Base-by-base conservation (phyloP, 2,888 invertebrate species). In the Athalia rosae region DNA sequence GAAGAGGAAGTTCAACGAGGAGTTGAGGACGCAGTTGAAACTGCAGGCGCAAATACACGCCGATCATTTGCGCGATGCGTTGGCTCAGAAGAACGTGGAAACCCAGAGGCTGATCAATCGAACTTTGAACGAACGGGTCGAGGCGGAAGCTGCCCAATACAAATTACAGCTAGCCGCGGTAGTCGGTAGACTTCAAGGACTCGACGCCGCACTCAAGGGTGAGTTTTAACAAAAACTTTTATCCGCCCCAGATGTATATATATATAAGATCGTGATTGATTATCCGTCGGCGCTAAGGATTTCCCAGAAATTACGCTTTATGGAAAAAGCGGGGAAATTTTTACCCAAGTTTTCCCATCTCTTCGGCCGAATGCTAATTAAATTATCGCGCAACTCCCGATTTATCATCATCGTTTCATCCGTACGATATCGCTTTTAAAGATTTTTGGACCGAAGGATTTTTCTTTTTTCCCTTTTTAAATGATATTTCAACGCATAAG, bases 11-110 rank as follows among this genome's bases (percentile, higher is more conserved):
- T 85, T 94, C 45, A 95, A 97, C 85, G 92, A 92, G 67, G 95
- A 95, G 79, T 89, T 98, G 77, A 93, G 95, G 63, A 92, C 93
- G 11, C 95, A 97, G 85, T 89, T 99, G 79, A 95, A 95, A 87
- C 93, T 95, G 74, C 98, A 98, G 85, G 93, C 95, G 1, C 96
- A 97, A 84, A 94, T 97, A 0, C 97, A 98, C 89, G 92, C 94
- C 69, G 97, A 98, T 87, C 94, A 96, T 81, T 88, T 96, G 79
- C 92, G 92, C 62, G 96, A 96, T 84, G 94, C 94, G 0, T 90
- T 98, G 11, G 90, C 91, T 4, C 90, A 91, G 78, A 90, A 93
- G 85, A 90, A 94, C 89, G 92, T 88, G 91, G 91, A 93, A 88
- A 85, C 93, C 85, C 91, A 92, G 90, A 89, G 87, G 79, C 82